Base-by-base conservation (phyloP, 2,797 vertebrate species). In the Triplophysa bombifrons region DNA sequence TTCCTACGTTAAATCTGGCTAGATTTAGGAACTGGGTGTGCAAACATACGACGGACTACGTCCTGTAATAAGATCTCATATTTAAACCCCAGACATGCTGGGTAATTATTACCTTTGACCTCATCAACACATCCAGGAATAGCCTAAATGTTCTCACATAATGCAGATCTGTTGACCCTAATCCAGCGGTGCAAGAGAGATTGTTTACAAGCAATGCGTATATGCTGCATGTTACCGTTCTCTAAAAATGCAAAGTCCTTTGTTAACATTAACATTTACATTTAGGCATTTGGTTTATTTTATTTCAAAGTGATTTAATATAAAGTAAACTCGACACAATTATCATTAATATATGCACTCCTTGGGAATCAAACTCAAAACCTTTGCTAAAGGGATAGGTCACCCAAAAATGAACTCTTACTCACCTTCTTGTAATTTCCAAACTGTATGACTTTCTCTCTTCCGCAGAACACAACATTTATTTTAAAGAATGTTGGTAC, bases 121-220 rank as follows among this genome's bases (percentile, higher is more conserved):
- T 72, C 61, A 74, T 81, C 53, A 56, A 70, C 74, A 81, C 56
- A 16, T 71, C 69, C 79, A 76, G 41, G 51, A 84, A 85, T 82
- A 78, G 56, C 58, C 55, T 25, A 9, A 65, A 61, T 25, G 63
- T 56, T 16, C 60, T 84, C 61, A 68, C 13, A 56, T 55, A 65
- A 79, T 80, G 80, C 82, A 88, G 66, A 82, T 34, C 50, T 80
- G 80, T 84, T 88, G 51, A 83, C 20, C 17, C 20, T 79, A 34
- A 30, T 79, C 61, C 50, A 66, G 56, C 19, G 16, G 50, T 72
- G 65, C 51, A 4, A 38, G 14, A 22, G 17, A 0, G 12, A 25
- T 64, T 27, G 46, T 78, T 78, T 61, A 69, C 55, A 64, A 64
- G 61, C 30, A 38, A 11, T 38, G 25, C 12, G 1, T 14, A 60